Base-by-base conservation (phyloP, 2,888 invertebrate species). In the Achlya flavicornis region DNA sequence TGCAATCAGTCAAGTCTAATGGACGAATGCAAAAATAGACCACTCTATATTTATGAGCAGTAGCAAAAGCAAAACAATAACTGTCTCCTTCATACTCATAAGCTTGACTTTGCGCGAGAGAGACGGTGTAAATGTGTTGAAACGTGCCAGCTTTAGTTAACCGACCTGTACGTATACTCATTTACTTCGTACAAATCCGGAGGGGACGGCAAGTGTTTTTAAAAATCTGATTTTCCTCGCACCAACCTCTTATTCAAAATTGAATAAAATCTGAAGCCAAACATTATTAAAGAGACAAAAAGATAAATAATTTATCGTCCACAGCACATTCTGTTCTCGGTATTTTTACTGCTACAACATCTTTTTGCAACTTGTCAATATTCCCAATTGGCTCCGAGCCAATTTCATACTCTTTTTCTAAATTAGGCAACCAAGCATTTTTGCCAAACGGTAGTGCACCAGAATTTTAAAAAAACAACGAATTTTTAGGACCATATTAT, bases 301-400 rank as follows among this genome's bases (percentile, higher is more conserved):
- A 46, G 10, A 46, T 7, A 14, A 19, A 53, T 19, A 19, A 53
- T 19, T 5, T 53, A 19, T 53, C 53, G 53, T 53, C n/a, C 10
- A 53, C 53, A 19, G 19, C 16, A 53, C 26, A 19, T n/a, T 3
- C 4, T 53, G 53, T 19, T 53, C 46, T 10, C 10, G 19, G 16
- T 53, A 48, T 48, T 16, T 53, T 16, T 10, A 53, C 53, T 19
- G 53, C 16, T 10, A 10, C 7, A 3, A 19, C 5, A 26, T 4
- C 7, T 53, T 41, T 60, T 41, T 41, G n/a, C 11, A 43, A 12
- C 14, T 26, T 41, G 59, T 41, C 60, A 60, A 60, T 41, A 41
- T 60, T 60, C 26, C 26, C 4, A 19, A 41, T 26, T 41, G 41
- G 19, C 41, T 19, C 26, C 10, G 26, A 41, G 41, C 60, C 60